Base-by-base conservation (phyloP, 2,888 invertebrate species). In the Epiblema foenella region DNA sequence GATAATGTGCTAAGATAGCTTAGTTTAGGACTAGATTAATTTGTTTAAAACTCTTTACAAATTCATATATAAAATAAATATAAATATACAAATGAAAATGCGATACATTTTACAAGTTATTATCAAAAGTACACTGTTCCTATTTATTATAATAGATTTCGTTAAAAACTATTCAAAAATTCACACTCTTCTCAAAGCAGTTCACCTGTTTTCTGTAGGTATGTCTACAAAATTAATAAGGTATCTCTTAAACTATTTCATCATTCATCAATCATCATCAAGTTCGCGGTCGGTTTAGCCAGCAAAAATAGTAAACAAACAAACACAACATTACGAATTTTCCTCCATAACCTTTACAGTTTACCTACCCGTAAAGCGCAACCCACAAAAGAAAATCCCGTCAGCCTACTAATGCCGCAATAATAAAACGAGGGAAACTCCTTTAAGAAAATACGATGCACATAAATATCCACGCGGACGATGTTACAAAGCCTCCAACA, bases 391-490 rank as follows among this genome's bases (percentile, higher is more conserved):
- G 42, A 72, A 54, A 49, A 71, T 73, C 65, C 71, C 65, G 68
- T 68, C 56, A 70, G 62, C 57, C 83, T 83, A 83, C 87, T 84
- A 86, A 81, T 85, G 83, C 84, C 85, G 83, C 84, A 88, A 86
- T 88, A 83, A 81, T 79, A 79, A 81, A 84, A 83, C 78, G 81
- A 81, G 85, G 81, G 85, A 87, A 87, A 86, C 84, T 85, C 82
- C 83, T 78, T 78, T 79, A 81, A 81, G 83, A 84, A 88, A 88
- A 88, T 88, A 89, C 88, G 85, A 84, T 84, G 85, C 83, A 86
- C 88, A 89, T 88, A 89, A 90, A 90, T 88, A 84, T 84, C 83
- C 79, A 83, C 78, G 84, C 84, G 82, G 83, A 85, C 88, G 87
- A 85, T 89, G 87, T 89, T 91, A 84, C 87, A 79, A 86, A 83